Percentiles rank a stretch among this genome's conserved stretches.
Conservation (phyloP, 1,140 invertebrate genomes). For the Hormaphis cornu region DNA sequence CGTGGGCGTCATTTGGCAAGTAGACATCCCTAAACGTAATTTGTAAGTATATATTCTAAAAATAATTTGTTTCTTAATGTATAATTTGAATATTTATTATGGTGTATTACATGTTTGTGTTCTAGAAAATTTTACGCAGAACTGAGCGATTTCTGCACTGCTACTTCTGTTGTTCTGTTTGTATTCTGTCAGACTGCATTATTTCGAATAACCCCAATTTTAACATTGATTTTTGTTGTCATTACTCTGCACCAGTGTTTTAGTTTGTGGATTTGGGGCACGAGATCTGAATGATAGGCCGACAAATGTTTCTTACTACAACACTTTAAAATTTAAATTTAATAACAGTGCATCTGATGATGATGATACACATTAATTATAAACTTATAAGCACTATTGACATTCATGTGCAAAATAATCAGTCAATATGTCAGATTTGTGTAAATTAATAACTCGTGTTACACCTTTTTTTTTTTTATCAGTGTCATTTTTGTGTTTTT, state of each 20-base stretch:
- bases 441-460: no score
- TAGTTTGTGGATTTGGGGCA: background rate
- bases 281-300: background rate
- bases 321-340: no score
- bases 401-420: no score
- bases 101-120: background rate
- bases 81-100: no score
- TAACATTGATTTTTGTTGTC: background rate
- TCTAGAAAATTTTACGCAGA: slow-evolving; percentile 8
- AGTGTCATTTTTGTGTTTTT: no score
- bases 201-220: slow-evolving; percentile 14
- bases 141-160: background rate
- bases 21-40: slow-evolving; percentile 5
- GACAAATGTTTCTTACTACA: no score
- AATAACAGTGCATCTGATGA: no score
- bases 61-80: background rate
- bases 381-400: no score
- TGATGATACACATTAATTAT: no score
- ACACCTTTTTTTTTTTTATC: no score
- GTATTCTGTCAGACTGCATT: slow-evolving; percentile 11
- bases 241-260: slow-evolving; percentile 5
- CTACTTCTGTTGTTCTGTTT: background rate
- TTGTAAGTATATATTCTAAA: background rate
- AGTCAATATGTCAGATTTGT: no score
- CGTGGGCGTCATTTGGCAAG: background rate